phyloP scores from a whole-genome alignment of 2,797 vertebrate species.

The Gymnothorax reevesii region DNA sequence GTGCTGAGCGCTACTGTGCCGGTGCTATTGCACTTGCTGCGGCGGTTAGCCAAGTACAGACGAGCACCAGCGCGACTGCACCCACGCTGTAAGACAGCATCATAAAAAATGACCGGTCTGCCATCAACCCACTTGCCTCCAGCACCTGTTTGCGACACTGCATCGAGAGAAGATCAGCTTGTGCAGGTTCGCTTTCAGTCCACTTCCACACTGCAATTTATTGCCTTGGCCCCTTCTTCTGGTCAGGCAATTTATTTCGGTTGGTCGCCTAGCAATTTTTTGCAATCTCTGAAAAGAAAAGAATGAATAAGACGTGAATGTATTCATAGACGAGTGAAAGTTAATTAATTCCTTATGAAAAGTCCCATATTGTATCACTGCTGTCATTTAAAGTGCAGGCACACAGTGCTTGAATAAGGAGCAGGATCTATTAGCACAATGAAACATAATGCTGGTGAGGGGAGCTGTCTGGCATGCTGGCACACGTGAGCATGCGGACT shows the following conservation, averaged over 20 bases:
- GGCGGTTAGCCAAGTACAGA: not conserved
- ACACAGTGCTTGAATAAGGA: not conserved
- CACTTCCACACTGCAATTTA: not conserved
- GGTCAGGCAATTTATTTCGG: not conserved
- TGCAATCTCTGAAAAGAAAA: not conserved
- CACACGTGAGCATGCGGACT: not conserved
- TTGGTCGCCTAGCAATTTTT: not conserved
- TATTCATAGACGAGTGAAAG: not conserved
- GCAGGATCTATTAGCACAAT: not conserved
- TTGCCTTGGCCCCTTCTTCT: not conserved
- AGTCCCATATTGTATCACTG: constrained; percentile 9
- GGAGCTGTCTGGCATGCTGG: not conserved
- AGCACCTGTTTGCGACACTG: not conserved
- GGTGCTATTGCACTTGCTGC: not conserved
- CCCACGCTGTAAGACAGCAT: not conserved
- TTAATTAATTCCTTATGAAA: constrained; percentile 1
- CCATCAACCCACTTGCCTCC: not conserved
- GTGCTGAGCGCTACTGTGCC: not conserved
- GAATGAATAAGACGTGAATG: not conserved
- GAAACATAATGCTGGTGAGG: not conserved
- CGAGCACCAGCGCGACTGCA: not conserved
- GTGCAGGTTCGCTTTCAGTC: not conserved
- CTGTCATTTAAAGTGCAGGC: not conserved
- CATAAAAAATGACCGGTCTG: not conserved
- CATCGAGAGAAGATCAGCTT: not conserved